phyloP scores from a whole-genome alignment of 1,140 invertebrate species.

The Chironomus striatipennis region DNA sequence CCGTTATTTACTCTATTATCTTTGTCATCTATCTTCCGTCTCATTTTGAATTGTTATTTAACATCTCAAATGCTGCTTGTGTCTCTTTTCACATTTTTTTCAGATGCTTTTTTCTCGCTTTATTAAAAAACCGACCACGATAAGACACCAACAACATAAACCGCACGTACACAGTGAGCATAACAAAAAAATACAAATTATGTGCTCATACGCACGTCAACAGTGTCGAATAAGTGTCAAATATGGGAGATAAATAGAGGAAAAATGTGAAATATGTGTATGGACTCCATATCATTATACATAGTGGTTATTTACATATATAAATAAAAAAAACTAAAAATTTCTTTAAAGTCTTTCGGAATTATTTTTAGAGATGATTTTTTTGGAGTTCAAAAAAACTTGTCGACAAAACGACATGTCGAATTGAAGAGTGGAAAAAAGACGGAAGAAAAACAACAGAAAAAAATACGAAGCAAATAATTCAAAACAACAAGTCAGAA shows the following conservation, averaged over 20 bases:
- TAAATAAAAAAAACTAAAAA: not conserved
- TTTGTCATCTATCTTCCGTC: not conserved
- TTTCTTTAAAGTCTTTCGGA: too few relatives aligned
- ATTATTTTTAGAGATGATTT: too few relatives aligned
- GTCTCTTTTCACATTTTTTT: not conserved
- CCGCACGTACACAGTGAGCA: not conserved
- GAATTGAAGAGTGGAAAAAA: too few relatives aligned
- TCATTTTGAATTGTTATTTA: not conserved
- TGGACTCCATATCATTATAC: constrained; percentile 5
- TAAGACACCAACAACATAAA: too few relatives aligned
- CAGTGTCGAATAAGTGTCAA: not conserved
- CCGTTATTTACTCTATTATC: not conserved
- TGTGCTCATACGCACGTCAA: not conserved
- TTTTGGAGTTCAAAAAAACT: too few relatives aligned
- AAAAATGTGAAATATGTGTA: too few relatives aligned
- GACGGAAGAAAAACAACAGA: too few relatives aligned
- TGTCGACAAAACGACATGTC: too few relatives aligned
- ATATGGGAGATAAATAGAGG: not conserved
- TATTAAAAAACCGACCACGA: too few relatives aligned
- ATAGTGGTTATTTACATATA: constrained; percentile 9
- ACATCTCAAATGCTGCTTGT: not conserved
- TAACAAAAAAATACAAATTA: not conserved
- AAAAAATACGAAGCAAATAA: too few relatives aligned
- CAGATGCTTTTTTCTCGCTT: too few relatives aligned
- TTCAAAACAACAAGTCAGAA: not conserved